Percentiles rank a stretch among this genome's conserved stretches.
These are phyloP conservation scores for Lepeophtheirus salmonis DNA, from an alignment of 1,140 invertebrate genomes.

Conservation along the genomic window DNA sequence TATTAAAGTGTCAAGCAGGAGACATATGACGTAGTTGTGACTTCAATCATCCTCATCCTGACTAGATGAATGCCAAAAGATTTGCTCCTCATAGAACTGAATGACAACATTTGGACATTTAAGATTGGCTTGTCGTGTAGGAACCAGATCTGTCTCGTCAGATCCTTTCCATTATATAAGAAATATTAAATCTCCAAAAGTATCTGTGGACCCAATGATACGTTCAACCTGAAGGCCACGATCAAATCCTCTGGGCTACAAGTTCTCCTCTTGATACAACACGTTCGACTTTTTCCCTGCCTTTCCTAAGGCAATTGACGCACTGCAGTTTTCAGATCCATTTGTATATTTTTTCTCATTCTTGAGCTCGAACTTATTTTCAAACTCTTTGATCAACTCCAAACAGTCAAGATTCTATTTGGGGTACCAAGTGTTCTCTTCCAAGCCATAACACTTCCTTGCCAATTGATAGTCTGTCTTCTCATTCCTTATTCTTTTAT, in stretches of 20 bases:
- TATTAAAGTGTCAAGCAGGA: too few relatives aligned
- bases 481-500: slow-evolving; percentile 27
- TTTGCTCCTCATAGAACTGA: slow-evolving; percentile 80
- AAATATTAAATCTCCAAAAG: slow-evolving; percentile 83
- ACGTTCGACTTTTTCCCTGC: not conserved
- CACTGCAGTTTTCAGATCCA: not conserved
- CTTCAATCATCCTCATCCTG: too few relatives aligned
- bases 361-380: slow-evolving; percentile 9
- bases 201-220: slow-evolving; percentile 86
- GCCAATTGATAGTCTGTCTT: slow-evolving; percentile 32
- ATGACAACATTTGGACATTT: slow-evolving; percentile 88
- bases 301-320: not conserved
- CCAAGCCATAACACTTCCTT: slow-evolving; percentile 29
- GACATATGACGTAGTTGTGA: too few relatives aligned
- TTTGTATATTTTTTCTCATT: slow-evolving; percentile 4
- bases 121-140: slow-evolving; percentile 70
- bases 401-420: slow-evolving; percentile 80
- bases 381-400: slow-evolving; percentile 48
- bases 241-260: slow-evolving; percentile 50
- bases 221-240: slow-evolving; percentile 73
- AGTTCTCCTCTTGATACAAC: slow-evolving; percentile 20
- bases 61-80: slow-evolving; percentile 73
- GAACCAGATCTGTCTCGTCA: slow-evolving; percentile 82
- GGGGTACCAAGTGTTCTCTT: slow-evolving; percentile 38
- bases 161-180: slow-evolving; percentile 94